A percentile compares a stretch with the other conserved stretches of the same genome.
phyloP scores from a whole-genome alignment of 2,113 vertebrate species.

The Gopherus flavomarginatus region DNA sequence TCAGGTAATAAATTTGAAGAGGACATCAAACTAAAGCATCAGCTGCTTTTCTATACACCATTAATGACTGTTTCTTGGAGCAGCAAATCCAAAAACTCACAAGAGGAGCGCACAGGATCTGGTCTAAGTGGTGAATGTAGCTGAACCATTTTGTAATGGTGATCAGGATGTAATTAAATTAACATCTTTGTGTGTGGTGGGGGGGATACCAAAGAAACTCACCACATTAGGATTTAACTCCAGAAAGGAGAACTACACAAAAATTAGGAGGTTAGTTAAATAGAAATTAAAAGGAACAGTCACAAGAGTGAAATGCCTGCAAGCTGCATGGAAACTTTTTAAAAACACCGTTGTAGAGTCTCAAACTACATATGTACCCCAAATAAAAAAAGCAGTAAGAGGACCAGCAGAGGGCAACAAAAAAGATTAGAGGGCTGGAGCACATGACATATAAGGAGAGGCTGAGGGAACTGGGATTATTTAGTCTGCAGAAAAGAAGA shows the following conservation, averaged over 20 bases:
- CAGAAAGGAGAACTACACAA: neutral
- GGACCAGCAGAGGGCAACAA: neutral
- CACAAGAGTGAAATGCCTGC: too few relatives aligned
- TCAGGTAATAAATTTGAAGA: constrained; percentile 57
- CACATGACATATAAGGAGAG: too few relatives aligned
- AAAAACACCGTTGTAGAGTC: too few relatives aligned
- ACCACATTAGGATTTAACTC: neutral
- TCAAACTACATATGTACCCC: too few relatives aligned
- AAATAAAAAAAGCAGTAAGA: too few relatives aligned
- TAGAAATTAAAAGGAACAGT: neutral
- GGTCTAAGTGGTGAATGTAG: neutral
- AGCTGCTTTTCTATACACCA: neutral
- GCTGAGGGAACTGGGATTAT: too few relatives aligned
- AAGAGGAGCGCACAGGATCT: neutral
- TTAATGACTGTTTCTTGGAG: neutral
- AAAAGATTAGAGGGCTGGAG: too few relatives aligned
- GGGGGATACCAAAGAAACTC: neutral
- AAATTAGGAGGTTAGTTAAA: neutral
- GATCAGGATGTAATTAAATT: neutral
- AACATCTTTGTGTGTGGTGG: neutral
- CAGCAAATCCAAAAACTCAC: neutral
- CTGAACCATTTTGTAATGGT: neutral
- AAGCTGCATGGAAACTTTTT: too few relatives aligned
- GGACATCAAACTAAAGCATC: neutral
- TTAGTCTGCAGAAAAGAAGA: too few relatives aligned